Conservation (phyloP, 2,113 vertebrate species). For the Empidonax traillii region DNA sequence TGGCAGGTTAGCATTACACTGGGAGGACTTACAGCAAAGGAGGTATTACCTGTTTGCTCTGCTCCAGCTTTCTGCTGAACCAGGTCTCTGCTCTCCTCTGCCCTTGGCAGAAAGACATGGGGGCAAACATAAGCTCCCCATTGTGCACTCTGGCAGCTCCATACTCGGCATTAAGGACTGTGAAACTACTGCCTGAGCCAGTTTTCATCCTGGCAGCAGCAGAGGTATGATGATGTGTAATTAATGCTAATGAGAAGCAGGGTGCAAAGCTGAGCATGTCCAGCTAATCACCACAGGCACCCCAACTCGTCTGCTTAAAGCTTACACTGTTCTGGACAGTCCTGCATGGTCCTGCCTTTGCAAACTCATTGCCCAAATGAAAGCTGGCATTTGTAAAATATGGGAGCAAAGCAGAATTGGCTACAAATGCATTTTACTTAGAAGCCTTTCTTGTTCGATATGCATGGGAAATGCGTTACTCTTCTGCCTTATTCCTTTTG, state of each 20-base stretch:
- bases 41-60: neutral
- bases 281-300: neutral
- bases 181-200: neutral
- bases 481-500: neutral
- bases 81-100: neutral
- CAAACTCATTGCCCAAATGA: neutral
- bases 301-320: neutral
- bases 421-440: neutral
- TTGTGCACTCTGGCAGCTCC: neutral
- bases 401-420: neutral
- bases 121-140: neutral
- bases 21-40: neutral
- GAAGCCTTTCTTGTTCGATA: neutral
- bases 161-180: neutral
- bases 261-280: neutral
- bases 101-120: neutral
- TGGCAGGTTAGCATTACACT: neutral
- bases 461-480: neutral
- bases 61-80: neutral
- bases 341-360: neutral
- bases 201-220: slow-evolving; percentile 22
- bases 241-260: slow-evolving; percentile 49
- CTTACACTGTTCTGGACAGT: neutral
- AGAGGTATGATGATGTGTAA: slow-evolving; percentile 10
- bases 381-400: neutral